These are phyloP conservation scores for Aporrectodea caliginosa DNA, from an alignment of 1,140 invertebrate species.

Conservation along the genomic window DNA sequence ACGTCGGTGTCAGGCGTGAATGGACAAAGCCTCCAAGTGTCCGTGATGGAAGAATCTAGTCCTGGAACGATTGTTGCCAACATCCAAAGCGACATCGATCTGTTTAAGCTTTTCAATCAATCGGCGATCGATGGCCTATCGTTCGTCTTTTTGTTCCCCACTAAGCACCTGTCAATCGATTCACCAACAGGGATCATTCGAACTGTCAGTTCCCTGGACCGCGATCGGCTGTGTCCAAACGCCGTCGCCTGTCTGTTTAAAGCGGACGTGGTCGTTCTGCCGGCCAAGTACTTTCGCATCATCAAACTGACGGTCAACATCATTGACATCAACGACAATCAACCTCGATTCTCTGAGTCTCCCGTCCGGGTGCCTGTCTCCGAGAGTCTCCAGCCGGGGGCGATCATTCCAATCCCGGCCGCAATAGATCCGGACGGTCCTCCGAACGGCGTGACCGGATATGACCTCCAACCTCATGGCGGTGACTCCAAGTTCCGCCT, in stretches of 20 bases:
- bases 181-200: constrained; percentile 20
- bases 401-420: not conserved
- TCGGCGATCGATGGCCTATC: not conserved
- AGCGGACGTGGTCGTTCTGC: not conserved
- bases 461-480: not conserved
- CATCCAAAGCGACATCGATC: not conserved
- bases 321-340: not conserved
- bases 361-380: not conserved
- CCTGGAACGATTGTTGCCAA: not conserved
- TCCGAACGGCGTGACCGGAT: not conserved
- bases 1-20: no score
- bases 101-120: no score
- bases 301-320: not conserved
- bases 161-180: constrained; percentile 15
- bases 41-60: not conserved
- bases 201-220: constrained; percentile 16
- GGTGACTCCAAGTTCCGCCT: not conserved
- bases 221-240: constrained; percentile 25
- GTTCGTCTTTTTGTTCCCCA: not conserved
- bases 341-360: not conserved
- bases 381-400: not conserved
- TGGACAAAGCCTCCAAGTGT: not conserved
- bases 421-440: not conserved
- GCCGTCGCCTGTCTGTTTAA: not conserved
- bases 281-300: not conserved